Evolutionary conservation across 2,113 vertebrate genomes (phyloP).

Genomic region (Corydoras maculifer): DNA sequence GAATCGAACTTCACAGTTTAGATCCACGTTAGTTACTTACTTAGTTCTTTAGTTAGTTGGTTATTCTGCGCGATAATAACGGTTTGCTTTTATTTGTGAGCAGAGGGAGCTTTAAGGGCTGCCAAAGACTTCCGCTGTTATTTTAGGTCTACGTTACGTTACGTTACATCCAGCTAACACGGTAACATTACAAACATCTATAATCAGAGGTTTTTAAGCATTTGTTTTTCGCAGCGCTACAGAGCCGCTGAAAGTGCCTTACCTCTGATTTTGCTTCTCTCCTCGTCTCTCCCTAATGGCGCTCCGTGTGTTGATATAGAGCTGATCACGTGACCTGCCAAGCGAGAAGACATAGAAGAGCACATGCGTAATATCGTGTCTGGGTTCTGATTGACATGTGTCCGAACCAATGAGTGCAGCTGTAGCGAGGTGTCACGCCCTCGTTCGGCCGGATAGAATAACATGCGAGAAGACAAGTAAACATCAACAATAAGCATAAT

Average conservation of each 20-base stretch:
- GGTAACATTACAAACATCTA: too few relatives aligned
- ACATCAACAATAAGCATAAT: neutral
- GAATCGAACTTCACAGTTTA: neutral
- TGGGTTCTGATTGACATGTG: conserved; percentile 4
- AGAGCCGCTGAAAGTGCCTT: conserved; percentile 31
- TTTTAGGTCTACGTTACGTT: too few relatives aligned
- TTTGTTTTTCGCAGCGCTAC: neutral
- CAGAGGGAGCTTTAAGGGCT: too few relatives aligned
- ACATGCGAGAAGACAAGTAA: neutral
- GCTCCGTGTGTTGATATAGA: conserved; percentile 52
- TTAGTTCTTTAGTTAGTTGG: neutral
- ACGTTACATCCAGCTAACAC: too few relatives aligned
- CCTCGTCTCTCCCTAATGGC: conserved; percentile 46
- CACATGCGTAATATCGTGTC: neutral
- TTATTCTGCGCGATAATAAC: neutral
- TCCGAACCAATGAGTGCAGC: neutral
- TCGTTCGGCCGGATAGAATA: too few relatives aligned
- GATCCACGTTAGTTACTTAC: neutral
- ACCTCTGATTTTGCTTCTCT: conserved; percentile 51
- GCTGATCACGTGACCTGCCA: conserved; percentile 49
- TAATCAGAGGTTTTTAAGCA: too few relatives aligned
- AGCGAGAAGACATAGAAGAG: conserved; percentile 17
- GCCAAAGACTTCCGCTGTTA: too few relatives aligned
- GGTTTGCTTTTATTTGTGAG: too few relatives aligned
- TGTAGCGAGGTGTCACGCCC: neutral